Percentiles rank a stretch among this genome's conserved stretches.
These are phyloP conservation scores for Lathronympha strigana DNA, from an alignment of 2,888 invertebrate genomes.

Conservation along the genomic window DNA sequence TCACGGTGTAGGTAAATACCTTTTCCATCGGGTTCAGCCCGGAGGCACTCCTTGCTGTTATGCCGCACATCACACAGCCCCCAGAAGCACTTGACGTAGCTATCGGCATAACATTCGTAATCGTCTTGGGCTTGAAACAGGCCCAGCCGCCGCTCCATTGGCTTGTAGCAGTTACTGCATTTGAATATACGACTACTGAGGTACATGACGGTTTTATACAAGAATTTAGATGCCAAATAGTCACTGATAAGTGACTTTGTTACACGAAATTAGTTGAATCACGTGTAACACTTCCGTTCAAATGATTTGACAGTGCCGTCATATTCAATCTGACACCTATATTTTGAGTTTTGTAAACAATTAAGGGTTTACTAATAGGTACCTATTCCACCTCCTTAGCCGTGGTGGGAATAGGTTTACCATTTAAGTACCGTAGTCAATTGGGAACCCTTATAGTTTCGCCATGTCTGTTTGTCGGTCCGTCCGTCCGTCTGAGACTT, in stretches of 20 bases:
- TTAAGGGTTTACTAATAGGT: not conserved
- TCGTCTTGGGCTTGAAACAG: constrained; percentile 60
- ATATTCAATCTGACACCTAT: constrained; percentile 1
- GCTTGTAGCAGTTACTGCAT: constrained; percentile 62
- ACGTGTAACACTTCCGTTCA: constrained; percentile 11
- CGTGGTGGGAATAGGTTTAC: too few species aligned
- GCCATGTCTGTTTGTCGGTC: too few species aligned
- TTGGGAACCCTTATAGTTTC: too few species aligned
- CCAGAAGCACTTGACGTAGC: constrained; percentile 76
- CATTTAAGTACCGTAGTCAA: too few species aligned
- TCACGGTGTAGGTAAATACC: constrained; percentile 43
- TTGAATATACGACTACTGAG: constrained; percentile 49
- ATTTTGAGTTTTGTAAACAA: not conserved
- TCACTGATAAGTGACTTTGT: constrained; percentile 7
- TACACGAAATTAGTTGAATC: not conserved
- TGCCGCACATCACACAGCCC: constrained; percentile 65
- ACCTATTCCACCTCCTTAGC: too few species aligned
- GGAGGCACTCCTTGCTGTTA: constrained; percentile 56
- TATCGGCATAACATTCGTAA: constrained; percentile 68
- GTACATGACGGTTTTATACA: constrained; percentile 48
- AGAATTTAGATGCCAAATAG: constrained; percentile 29
- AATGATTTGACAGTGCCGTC: not conserved
- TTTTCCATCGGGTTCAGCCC: constrained; percentile 45
- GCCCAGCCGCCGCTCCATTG: constrained; percentile 58
- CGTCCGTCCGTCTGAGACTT: too few species aligned